Conservation (phyloP, 2,113 vertebrate genomes). For the Desmodus rotundus region DNA sequence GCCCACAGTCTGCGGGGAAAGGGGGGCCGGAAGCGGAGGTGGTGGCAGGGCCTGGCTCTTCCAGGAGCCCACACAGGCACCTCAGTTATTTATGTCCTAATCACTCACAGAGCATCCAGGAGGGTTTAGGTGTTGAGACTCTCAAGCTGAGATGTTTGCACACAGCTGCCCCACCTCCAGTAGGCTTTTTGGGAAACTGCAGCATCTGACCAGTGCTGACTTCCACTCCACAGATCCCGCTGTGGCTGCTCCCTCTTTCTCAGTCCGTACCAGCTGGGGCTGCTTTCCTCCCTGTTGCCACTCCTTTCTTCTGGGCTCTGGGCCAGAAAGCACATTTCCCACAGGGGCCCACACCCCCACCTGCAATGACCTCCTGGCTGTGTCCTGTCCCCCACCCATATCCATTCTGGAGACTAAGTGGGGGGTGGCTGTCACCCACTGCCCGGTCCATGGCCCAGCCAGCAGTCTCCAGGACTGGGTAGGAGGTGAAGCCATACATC, state of each 20-base stretch:
- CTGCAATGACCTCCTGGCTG: not conserved
- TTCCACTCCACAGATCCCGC: not conserved
- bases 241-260: not conserved
- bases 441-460: not conserved
- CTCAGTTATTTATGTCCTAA: not conserved
- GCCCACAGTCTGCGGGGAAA: fast-evolving
- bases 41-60: not conserved
- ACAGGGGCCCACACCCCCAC: not conserved
- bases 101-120: not conserved
- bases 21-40: not conserved
- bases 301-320: not conserved
- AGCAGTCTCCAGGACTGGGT: not conserved
- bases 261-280: not conserved
- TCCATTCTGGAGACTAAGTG: not conserved
- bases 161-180: not conserved
- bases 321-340: not conserved
- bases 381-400: not conserved
- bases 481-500: not conserved
- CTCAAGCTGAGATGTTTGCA: not conserved
- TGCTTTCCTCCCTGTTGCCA: not conserved
- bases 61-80: not conserved
- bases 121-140: not conserved
- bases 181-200: not conserved
- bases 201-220: not conserved
- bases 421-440: not conserved